These are phyloP conservation scores for Helicoverpa armigera DNA, from an alignment of 1,140 invertebrate genomes.

Conservation along the genomic window DNA sequence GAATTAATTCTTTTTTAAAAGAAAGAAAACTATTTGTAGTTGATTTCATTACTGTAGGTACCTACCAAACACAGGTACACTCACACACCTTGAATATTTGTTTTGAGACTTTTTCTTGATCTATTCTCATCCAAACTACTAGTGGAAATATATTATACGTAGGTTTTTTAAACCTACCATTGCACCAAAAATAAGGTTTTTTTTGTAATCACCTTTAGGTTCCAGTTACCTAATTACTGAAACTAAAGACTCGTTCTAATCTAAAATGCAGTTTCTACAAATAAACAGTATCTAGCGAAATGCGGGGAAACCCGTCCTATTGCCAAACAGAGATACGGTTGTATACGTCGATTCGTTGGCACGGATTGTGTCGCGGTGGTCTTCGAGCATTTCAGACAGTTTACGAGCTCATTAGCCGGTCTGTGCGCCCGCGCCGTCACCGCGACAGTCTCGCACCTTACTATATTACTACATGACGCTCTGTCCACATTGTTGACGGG, in stretches of 20 bases:
- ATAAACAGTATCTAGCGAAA: neutral
- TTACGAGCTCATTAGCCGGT: conserved; percentile 43
- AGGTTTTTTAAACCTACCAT: too few relatives aligned
- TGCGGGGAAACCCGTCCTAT: conserved; percentile 45
- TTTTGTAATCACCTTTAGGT: too few relatives aligned
- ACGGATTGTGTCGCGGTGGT: conserved; percentile 36
- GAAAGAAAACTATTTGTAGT: too few relatives aligned
- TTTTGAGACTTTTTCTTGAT: too few relatives aligned
- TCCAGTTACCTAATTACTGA: too few relatives aligned
- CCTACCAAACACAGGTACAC: too few relatives aligned
- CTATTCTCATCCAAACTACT: too few relatives aligned
- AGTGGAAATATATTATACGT: too few relatives aligned
- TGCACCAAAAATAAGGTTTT: too few relatives aligned
- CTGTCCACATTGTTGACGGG: neutral
- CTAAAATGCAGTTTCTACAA: neutral
- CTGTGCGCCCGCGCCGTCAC: conserved; percentile 31
- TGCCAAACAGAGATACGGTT: conserved; percentile 14
- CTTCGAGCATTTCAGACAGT: conserved; percentile 31
- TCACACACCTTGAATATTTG: too few relatives aligned
- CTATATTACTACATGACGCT: conserved; percentile 32
- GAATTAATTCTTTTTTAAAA: too few relatives aligned
- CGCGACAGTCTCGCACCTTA: conserved; percentile 30
- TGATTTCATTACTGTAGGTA: too few relatives aligned
- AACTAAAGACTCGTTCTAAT: neutral
- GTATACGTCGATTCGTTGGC: conserved; percentile 34